A percentile compares a stretch with the other conserved stretches of the same genome.
phyloP scores from a whole-genome alignment of 2,797 vertebrate genomes.

The Eremophila alpestris region DNA sequence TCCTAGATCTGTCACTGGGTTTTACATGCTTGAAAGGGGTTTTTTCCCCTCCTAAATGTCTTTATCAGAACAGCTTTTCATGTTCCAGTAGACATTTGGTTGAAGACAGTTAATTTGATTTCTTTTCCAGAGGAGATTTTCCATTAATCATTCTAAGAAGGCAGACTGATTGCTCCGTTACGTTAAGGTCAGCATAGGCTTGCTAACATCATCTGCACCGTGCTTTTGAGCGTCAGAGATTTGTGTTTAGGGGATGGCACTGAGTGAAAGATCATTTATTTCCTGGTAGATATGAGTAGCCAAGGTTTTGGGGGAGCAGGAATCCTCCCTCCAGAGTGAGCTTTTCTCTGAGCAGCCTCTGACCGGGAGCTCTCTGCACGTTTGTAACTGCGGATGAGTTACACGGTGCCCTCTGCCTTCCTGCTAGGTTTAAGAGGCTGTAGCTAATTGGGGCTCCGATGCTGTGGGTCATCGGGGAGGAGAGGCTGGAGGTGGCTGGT shows the following conservation, averaged over 20 bases:
- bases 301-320: constrained; percentile 10
- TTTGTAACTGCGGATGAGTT: neutral
- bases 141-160: constrained; percentile 79
- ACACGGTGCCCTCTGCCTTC: fast-evolving
- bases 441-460: neutral
- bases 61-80: constrained; percentile 78
- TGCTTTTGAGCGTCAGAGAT: constrained; percentile 48
- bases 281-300: neutral
- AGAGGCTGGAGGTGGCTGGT: neutral
- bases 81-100: constrained; percentile 80
- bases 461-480: neutral
- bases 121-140: constrained; percentile 81
- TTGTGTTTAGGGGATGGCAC: neutral
- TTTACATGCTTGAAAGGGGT: constrained; percentile 40
- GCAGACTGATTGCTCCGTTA: constrained; percentile 77
- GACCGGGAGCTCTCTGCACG: neutral
- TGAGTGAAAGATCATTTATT: neutral
- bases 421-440: neutral
- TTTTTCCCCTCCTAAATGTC: constrained; percentile 67
- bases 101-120: constrained; percentile 83
- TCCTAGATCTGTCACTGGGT: constrained; percentile 73
- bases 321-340: neutral
- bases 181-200: constrained; percentile 73
- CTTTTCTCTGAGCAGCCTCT: neutral
- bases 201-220: constrained; percentile 65